Evolutionary conservation across 2,113 vertebrate genomes (phyloP), one percentile per base, ranked within the genome.

Genomic region (Labeo catla): DNA sequence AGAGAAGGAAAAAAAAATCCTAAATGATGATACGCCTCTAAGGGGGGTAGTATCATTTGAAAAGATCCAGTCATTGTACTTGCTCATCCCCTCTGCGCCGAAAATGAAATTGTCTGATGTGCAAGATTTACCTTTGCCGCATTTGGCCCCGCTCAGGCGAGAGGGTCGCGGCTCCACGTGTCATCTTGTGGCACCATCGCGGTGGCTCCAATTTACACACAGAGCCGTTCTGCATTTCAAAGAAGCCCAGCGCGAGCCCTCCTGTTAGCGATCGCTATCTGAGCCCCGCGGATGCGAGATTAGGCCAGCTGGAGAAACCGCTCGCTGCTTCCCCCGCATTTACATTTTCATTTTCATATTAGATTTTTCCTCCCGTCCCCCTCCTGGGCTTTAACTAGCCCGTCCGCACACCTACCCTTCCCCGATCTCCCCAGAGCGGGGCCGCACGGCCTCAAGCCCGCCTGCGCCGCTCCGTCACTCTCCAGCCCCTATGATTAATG

Each of bases 81-180:
- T 54, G 89, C 92, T 93, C 89, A 86, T 95, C 93, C 90, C 94
- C 94, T 93, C 93, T 95, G 95, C 90, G 95, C 94, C 91, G 95
- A 94, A 96, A 96, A 96, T 96, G 92, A 96, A 95, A 96, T 95
- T 93, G 95, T 96, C 94, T 95, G 94, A 95, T 96, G 96, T 95
- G 94, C 90, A 92, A 95, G 95, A 95, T 96, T 95, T 95, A 95
- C 94, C 94, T 95, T 95, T 93, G 94, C 93, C 89, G 90, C 91
- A 89, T 92, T 92, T 90, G 93, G 89, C 93, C 93, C 94, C 91
- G 94, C 94, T 94, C 91, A 93, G 94, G 88, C 36, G 90, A 93
- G 94, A 94, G 95, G 95, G 95, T 95, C 93, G 86, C 80, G 84
- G 93, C 93, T 94, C 94, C 91, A 92, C 90, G 93, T 96, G 96